Base-by-base conservation (phyloP, 1,140 invertebrate genomes). In the Drosophila varians region DNA sequence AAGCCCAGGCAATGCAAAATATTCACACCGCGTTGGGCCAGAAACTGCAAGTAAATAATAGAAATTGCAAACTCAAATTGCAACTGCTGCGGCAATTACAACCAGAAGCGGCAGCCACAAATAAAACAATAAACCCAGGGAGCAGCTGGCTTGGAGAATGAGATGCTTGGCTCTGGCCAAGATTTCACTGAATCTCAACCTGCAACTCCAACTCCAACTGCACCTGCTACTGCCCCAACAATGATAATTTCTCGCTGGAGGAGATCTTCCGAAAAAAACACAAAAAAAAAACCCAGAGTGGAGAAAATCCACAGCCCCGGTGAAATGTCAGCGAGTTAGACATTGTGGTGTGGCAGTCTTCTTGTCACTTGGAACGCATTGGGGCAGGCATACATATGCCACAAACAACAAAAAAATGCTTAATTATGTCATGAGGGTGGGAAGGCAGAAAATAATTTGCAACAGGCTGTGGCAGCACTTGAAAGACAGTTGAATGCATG, bases 381-480 rank as follows among this genome's bases (percentile, higher is more conserved):
- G 36, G 28, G 47, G 21, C 46, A 54, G 55, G 55, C 47, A 31
- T 31, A 31, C n/a, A n/a, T n/a, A n/a, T n/a, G n/a, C n/a, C n/a
- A n/a, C n/a, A n/a, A n/a, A n/a, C n/a, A n/a, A n/a, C n/a, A 9
- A 62, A 77, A 65, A 77, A 65, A 78, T 71, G 65, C 57, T 83
- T 90, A 90, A 90, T 90, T 90, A 90, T 90, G 88, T 90, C 88
- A 90, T 88, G 88, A 90, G 88, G 88, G 88, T 90, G 88, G 88
- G 88, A 90, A 88, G 56, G 47, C 53, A 57, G 65, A 70, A 82
- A 76, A 61, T 72, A 77, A 77, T 83, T 83, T 82, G 71, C 71
- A 65, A 74, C 34, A 34, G 38, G n/a, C 62, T 73, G 77, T 66
- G 68, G 40, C 46, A 46, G 60, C 48, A 51, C 25, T 36, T 18